A percentile compares a stretch with the other conserved stretches of the same genome.
Conservation (phyloP, 2,113 vertebrate species). For the Neolamprologus ventralis region DNA sequence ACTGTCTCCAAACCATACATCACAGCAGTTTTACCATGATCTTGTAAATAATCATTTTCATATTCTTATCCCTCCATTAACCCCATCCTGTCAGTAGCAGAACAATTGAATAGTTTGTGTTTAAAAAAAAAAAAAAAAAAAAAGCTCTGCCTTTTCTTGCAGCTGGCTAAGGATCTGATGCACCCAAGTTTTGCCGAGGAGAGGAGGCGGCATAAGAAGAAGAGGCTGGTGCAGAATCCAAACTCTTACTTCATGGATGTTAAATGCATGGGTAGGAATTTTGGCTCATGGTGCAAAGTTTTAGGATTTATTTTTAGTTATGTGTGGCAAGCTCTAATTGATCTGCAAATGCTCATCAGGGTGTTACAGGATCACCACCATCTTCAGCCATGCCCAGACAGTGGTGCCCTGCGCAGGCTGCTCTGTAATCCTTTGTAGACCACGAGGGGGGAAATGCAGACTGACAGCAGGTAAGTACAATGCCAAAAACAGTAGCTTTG, state of each 20-base stretch:
- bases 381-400: slow-evolving; percentile 75
- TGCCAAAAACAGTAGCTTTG: neutral
- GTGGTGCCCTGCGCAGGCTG: slow-evolving; percentile 70
- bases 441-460: slow-evolving; percentile 71
- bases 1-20: neutral
- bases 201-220: slow-evolving; percentile 83
- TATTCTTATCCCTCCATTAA: neutral
- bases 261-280: slow-evolving; percentile 74
- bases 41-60: neutral
- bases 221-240: slow-evolving; percentile 82
- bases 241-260: slow-evolving; percentile 89
- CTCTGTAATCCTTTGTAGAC: slow-evolving; percentile 67
- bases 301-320: neutral
- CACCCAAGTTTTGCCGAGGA: slow-evolving; percentile 75
- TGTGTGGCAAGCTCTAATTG: neutral
- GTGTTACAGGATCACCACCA: slow-evolving; percentile 73
- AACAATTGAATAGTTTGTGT: neutral
- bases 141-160: neutral
- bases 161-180: slow-evolving; percentile 78
- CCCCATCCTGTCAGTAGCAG: neutral
- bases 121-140: neutral
- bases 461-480: slow-evolving; percentile 64
- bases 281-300: accelerated
- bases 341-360: slow-evolving; percentile 22
- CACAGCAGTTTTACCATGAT: neutral